Percentiles rank a stretch among this genome's conserved stretches.
Evolutionary conservation across 1,140 invertebrate species (phyloP).

Genomic region (Apolygus lucorum): DNA sequence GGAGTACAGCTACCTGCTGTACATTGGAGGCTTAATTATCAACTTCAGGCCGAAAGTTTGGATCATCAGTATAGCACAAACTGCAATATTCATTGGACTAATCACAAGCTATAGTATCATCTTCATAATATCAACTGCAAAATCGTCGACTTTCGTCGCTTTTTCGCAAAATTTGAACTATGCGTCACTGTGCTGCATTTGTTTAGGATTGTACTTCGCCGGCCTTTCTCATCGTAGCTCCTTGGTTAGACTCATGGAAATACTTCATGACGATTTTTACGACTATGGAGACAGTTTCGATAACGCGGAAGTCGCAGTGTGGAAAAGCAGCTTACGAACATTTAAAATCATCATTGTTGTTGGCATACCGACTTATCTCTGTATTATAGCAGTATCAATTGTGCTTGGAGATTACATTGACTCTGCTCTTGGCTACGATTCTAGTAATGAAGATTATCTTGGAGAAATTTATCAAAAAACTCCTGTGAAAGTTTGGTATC

Average conservation of each 20-base stretch:
- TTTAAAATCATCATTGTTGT: neutral
- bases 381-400: neutral
- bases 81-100: neutral
- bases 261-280: neutral
- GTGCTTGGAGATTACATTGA: neutral
- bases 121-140: neutral
- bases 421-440: neutral
- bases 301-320: neutral
- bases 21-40: neutral
- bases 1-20: neutral
- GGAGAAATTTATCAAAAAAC: neutral
- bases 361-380: neutral
- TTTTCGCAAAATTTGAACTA: neutral
- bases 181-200: neutral
- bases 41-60: neutral
- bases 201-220: neutral
- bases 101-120: neutral
- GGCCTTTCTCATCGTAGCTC: neutral
- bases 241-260: neutral
- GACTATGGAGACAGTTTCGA: neutral
- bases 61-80: neutral
- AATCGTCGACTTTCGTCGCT: neutral
- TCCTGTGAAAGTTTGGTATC: neutral
- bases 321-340: neutral
- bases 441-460: neutral